Evolutionary conservation across 2,113 vertebrate genomes (phyloP).

Genomic region (Ailurus styani): DNA sequence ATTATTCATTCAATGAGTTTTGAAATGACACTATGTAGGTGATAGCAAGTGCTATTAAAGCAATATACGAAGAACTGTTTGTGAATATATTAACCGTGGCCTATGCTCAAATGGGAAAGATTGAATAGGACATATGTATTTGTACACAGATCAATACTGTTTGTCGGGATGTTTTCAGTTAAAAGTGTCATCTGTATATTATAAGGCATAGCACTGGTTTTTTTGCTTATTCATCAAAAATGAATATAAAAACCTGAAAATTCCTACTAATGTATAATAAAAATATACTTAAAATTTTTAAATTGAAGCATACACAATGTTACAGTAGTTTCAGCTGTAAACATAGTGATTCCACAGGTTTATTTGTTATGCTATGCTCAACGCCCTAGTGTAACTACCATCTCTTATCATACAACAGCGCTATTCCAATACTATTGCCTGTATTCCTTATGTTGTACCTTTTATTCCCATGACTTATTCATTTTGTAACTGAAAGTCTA

Average conservation of each 20-base stretch:
- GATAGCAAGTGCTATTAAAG: not conserved
- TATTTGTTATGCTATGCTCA: not conserved
- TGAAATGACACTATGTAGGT: not conserved
- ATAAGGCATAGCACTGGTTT: not conserved
- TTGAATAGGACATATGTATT: not conserved
- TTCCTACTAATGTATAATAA: not conserved
- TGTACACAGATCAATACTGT: not conserved
- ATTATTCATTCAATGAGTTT: not conserved
- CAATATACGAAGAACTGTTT: not conserved
- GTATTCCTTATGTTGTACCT: not conserved
- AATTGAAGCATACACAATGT: not conserved
- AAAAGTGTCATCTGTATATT: not conserved
- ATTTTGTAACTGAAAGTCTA: not conserved
- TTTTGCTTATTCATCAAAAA: not conserved
- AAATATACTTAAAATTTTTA: not conserved
- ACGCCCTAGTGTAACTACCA: not conserved
- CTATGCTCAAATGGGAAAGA: not conserved
- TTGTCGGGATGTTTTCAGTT: not conserved
- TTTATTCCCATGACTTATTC: not conserved
- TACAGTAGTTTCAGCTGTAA: not conserved
- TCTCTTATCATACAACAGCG: not conserved
- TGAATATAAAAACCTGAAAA: not conserved
- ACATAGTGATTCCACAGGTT: not conserved
- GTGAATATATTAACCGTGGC: not conserved
- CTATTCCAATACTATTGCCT: not conserved